Percentiles rank a stretch among this genome's conserved stretches.
Conservation (phyloP, 2,113 vertebrate species). For the Ictalurus furcatus region DNA sequence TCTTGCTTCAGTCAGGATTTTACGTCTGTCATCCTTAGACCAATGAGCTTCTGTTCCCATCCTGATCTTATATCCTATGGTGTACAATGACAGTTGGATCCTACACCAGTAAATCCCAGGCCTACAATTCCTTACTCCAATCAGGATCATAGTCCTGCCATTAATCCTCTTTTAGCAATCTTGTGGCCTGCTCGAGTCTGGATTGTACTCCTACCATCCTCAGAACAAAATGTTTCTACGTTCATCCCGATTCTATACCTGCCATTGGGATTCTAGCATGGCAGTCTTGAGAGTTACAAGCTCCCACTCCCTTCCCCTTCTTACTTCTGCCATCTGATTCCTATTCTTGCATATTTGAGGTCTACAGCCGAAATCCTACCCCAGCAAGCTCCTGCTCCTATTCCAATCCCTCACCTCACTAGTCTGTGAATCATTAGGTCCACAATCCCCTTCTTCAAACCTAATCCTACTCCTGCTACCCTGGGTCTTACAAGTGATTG, state of each 20-base stretch:
- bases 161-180: background rate
- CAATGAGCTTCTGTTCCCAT: background rate
- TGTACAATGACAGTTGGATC: background rate
- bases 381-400: background rate
- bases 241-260: background rate
- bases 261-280: background rate
- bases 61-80: background rate
- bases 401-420: background rate
- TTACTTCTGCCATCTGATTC: background rate
- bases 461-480: background rate
- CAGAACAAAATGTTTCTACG: background rate
- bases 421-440: background rate
- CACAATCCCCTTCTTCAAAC: background rate
- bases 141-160: background rate
- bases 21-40: background rate
- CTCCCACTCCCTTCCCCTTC: background rate
- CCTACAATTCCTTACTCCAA: background rate
- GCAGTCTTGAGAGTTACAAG: background rate
- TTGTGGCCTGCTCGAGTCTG: background rate
- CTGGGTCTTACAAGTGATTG: background rate
- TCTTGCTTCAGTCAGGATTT: background rate
- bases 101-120: background rate
- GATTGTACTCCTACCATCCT: background rate
- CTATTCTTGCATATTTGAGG: background rate
- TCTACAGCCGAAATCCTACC: background rate